Evolutionary conservation across 2,113 vertebrate genomes (phyloP), one percentile per base, ranked within the genome.

Genomic region (Perca schrenkii): DNA sequence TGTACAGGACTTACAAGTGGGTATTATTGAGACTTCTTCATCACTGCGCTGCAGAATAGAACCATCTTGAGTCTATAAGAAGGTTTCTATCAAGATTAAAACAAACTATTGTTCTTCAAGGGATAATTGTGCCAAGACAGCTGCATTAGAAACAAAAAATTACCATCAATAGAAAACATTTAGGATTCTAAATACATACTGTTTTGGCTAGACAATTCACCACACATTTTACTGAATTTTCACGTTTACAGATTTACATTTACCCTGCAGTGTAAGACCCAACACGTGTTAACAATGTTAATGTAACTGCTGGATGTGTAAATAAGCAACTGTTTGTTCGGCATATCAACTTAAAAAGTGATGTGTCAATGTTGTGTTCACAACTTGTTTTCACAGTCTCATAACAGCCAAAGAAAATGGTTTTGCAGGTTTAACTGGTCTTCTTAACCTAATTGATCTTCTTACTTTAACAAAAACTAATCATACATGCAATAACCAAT

Each of bases 141-240:
- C 86, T 92, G 88, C 81, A 82, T 79, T 77, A 62, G 40, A 81
- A 85, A 90, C 80, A 92, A 88, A 89, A 88, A 88, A 85, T 85
- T 65, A 60, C 57, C 86, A 73, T 86, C 77, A 86, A 89, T 75
- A 77, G 60, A 74, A 82, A 85, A 86, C 70, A 83, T 79, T 83
- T 63, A 58, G 65, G 67, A 64, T 74, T 82, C 64, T 74, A 82
- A 88, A 85, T 60, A 46, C 79, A 75, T 67, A 61, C 58, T 43
- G 21, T 65, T 47, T 54, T 73, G 21, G 66, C 15, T 31, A 40
- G 69, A 63, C 54, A 73, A 77, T 69, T 63, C 31, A 72, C 3
- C 31, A 36, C 34, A 60, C 12, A 31, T 74, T 76, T 79, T 16
- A 57, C 21, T 10, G 56, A 56, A 62, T 73, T 60, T 71, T 80